A percentile compares a stretch with the other conserved stretches of the same genome.
These are phyloP conservation scores for Cyrtorhinus lividipennis DNA, from an alignment of 1,140 invertebrate species.

Conservation along the genomic window DNA sequence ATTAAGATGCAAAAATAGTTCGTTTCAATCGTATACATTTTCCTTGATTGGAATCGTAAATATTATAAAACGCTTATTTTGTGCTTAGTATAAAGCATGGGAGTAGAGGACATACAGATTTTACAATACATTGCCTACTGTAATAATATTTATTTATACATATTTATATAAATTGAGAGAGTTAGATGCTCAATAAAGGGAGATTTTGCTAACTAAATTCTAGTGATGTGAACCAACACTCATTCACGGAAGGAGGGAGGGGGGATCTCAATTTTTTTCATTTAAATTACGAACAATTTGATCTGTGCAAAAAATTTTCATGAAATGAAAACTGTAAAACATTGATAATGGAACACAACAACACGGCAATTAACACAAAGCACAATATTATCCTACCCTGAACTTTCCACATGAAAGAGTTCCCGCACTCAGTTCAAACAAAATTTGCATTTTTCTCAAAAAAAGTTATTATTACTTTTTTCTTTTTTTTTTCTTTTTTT, in stretches of 20 bases:
- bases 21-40: conserved; percentile 16
- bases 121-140: conserved; percentile 17
- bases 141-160: conserved; percentile 16
- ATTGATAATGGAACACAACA: conserved; percentile 16
- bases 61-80: conserved; percentile 15
- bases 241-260: too few relatives aligned
- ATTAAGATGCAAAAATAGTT: conserved; percentile 19
- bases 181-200: conserved; percentile 1
- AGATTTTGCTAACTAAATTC: conserved; percentile 2
- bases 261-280: neutral
- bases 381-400: conserved; percentile 17
- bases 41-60: conserved; percentile 7
- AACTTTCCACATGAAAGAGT: conserved; percentile 4
- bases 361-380: conserved; percentile 18
- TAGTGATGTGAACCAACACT: conserved; percentile 10
- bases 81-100: conserved; percentile 16
- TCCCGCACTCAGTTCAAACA: neutral
- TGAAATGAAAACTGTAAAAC: conserved; percentile 15
- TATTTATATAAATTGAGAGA: conserved; percentile 16
- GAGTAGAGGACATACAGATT: conserved; percentile 17
- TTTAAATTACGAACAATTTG: conserved; percentile 9
- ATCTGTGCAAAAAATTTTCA: conserved; percentile 13
- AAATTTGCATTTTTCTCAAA: neutral
- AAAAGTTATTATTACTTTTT: too few relatives aligned
- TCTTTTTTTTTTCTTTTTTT: too few relatives aligned